Evolutionary conservation across 1,140 invertebrate genomes (phyloP).

Genomic region (Antheraea mylitta): DNA sequence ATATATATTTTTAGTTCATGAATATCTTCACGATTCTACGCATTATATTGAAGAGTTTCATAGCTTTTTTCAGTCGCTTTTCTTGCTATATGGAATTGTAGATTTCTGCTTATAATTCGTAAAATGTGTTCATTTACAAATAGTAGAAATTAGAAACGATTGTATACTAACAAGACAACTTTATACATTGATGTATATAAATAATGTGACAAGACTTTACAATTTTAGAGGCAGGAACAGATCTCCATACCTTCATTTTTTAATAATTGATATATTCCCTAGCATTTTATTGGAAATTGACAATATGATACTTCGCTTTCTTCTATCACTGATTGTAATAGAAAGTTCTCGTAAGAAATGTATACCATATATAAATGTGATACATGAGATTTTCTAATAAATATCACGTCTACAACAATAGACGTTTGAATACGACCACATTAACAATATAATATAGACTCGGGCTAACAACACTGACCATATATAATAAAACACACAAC

Average conservation of each 20-base stretch:
- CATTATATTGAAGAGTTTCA: too few relatives aligned
- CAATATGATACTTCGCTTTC: not conserved
- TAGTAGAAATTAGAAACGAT: too few relatives aligned
- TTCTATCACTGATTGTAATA: not conserved
- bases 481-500: constrained; percentile 39
- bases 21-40: too few relatives aligned
- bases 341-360: too few relatives aligned
- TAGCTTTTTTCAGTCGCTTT: too few relatives aligned
- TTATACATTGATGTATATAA: not conserved
- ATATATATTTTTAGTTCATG: too few relatives aligned
- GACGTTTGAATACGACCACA: constrained; percentile 16
- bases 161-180: not conserved
- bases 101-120: too few relatives aligned
- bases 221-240: too few relatives aligned
- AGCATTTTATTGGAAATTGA: not conserved
- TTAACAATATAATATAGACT: not conserved
- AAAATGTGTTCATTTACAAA: too few relatives aligned
- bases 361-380: not conserved
- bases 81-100: too few relatives aligned
- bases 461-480: not conserved
- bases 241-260: too few relatives aligned
- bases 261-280: not conserved
- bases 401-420: constrained; percentile 37
- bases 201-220: too few relatives aligned
- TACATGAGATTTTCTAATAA: constrained; percentile 19